A percentile compares a stretch with the other conserved stretches of the same genome.
Evolutionary conservation across 2,888 invertebrate genomes (phyloP).

Genomic region (Ennomos erosarius): DNA sequence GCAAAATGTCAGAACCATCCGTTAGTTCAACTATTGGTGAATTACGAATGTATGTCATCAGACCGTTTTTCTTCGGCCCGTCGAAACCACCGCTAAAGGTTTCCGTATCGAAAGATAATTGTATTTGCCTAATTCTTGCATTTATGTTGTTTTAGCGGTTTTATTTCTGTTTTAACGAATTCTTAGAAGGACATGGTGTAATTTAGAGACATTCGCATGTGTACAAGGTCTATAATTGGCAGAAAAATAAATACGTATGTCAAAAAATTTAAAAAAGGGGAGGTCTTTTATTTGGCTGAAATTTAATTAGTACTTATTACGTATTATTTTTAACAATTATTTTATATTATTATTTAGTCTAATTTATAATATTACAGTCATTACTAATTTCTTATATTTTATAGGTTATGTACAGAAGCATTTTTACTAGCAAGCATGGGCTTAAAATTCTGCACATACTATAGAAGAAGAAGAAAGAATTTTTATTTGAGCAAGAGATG

Average conservation of each 20-base stretch:
- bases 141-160: neutral
- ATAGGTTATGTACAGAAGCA: no score
- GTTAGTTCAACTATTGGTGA: conserved; percentile 12
- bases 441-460: no score
- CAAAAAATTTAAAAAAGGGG: no score
- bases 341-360: no score
- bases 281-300: no score
- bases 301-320: no score
- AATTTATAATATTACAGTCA: no score
- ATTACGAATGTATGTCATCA: conserved; percentile 25
- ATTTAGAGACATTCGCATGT: conserved; percentile 3
- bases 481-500: no score
- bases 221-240: neutral
- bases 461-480: no score
- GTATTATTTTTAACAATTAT: no score
- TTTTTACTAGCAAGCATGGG: no score
- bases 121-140: conserved; percentile 25
- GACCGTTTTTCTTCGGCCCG: conserved; percentile 15
- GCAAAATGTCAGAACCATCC: conserved; percentile 9
- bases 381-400: no score
- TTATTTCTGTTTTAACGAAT: conserved; percentile 10
- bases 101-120: conserved; percentile 26
- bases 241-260: neutral
- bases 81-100: conserved; percentile 21
- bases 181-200: conserved; percentile 8